Base-by-base conservation (phyloP, 1,140 invertebrate species). In the Plodia interpunctella region DNA sequence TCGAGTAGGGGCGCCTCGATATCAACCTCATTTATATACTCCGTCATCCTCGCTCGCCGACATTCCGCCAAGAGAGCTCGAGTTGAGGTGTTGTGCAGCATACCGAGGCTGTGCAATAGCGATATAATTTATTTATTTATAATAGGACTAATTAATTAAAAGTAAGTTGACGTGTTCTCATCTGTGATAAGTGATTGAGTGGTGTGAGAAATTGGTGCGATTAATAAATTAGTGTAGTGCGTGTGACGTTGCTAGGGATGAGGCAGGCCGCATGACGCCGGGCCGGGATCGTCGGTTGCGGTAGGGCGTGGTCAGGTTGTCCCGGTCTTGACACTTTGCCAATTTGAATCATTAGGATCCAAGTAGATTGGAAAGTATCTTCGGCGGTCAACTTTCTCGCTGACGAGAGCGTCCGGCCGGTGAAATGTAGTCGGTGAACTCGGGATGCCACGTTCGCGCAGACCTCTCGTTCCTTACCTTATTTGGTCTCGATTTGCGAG, bases 41-140 rank as follows among this genome's bases (percentile, higher is more conserved):
- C 78, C 63, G 80, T 70, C 63, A 68, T 70, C 72, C 79, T 72
- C 78, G 70, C 63, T 66, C 75, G 76, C 74, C 74, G 82, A 80
- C 83, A 88, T 88, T 88, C 86, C 83, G 86, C 82, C 76, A 82
- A 87, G 83, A 84, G 83, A 78, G 73, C 83, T 78, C 74, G 86
- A 86, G 83, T 71, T 75, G 78, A 74, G 70, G 80, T 58, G 83
- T 88, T 81, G 86, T 88, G 73, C 83, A 87, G 86, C 86, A 77
- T 63, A 84, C 68, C 73, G 72, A 86, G 82, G 83, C 86, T 88
- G 86, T 88, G 78, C 86, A 84, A 81, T 86, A 86, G 78, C 74
- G 72, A 87, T 74, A 82, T 86, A 86, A 88, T 83, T 87, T 83
- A 87, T 88, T 86, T 87, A 86, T 87, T 84, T 84, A 83, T 84